These are phyloP conservation scores for Tanypteryx hageni DNA, from an alignment of 2,888 invertebrate species.

Conservation along the genomic window DNA sequence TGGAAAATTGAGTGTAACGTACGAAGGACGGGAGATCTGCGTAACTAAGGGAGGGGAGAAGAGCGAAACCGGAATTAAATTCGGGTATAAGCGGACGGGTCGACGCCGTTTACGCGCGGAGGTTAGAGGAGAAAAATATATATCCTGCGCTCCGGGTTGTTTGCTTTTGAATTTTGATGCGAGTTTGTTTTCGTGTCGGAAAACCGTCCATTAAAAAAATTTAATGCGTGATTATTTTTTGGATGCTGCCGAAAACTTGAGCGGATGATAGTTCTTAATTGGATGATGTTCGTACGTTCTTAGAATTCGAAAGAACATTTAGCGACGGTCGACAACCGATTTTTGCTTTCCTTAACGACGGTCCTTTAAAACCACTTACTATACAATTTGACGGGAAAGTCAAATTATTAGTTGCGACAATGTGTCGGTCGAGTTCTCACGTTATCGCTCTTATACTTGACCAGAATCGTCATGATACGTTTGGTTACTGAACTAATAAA, in stretches of 20 bases:
- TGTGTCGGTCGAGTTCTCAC: no score
- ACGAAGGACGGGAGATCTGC: background rate
- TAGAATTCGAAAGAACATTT: no score
- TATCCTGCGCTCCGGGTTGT: background rate
- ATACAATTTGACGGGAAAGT: no score
- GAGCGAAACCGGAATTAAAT: conserved; percentile 32
- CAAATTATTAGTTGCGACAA: no score
- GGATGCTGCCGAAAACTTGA: background rate
- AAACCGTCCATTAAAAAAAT: conserved; percentile 5
- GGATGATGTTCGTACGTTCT: background rate
- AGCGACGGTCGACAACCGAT: no score
- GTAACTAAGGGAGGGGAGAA: background rate
- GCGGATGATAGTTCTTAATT: background rate
- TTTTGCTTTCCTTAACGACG: no score
- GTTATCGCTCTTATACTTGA: no score
- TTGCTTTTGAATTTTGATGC: conserved; percentile 24
- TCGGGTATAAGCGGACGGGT: conserved; percentile 16
- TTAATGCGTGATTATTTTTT: background rate
- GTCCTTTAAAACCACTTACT: no score
- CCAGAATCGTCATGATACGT: no score
- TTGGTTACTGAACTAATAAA: no score
- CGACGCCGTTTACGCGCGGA: background rate
- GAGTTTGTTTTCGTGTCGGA: conserved; percentile 5
- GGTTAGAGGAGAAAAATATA: background rate
- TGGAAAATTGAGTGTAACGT: background rate